A percentile compares a stretch with the other conserved stretches of the same genome.
phyloP scores from a whole-genome alignment of 2,888 invertebrate genomes.

The Pollenia angustigena region DNA sequence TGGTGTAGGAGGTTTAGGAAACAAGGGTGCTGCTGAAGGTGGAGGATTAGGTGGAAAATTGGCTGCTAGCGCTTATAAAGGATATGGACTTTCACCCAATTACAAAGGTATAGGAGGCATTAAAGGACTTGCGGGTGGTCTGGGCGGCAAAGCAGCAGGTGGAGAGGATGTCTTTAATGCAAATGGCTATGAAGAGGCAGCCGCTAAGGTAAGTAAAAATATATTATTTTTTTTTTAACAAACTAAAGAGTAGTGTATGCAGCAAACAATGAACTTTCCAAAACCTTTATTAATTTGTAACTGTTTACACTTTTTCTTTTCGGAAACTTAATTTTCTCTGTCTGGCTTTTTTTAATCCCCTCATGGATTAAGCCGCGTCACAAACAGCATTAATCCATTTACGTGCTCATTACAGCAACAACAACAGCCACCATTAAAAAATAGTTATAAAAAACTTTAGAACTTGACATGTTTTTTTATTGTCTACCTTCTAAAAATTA shows the following conservation, averaged over 20 bases:
- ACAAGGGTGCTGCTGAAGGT: constrained; percentile 17
- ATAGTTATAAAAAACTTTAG: constrained; percentile 7
- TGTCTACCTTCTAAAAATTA: constrained; percentile 48
- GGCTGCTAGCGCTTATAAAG: constrained; percentile 72
- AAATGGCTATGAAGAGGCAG: constrained; percentile 62
- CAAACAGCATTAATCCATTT: constrained; percentile 73
- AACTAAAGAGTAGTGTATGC: not conserved
- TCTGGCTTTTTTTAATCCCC: constrained; percentile 67
- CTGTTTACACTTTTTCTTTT: constrained; percentile 17
- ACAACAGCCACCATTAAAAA: constrained; percentile 35
- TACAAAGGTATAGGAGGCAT: constrained; percentile 76
- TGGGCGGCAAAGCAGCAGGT: constrained; percentile 27
- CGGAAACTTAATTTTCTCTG: constrained; percentile 68
- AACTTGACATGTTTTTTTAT: constrained; percentile 36
- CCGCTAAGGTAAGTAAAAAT: constrained; percentile 57
- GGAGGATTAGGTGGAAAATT: constrained; percentile 35
- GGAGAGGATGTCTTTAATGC: constrained; percentile 37
- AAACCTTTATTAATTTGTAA: constrained; percentile 15
- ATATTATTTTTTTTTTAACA: not conserved
- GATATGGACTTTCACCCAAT: constrained; percentile 80
- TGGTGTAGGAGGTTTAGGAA: not conserved
- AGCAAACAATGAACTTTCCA: constrained; percentile 30
- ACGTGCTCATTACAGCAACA: constrained; percentile 68
- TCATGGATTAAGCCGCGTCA: constrained; percentile 72
- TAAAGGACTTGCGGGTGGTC: constrained; percentile 22